These are phyloP conservation scores for Hippocampus barbouri DNA, from an alignment of 2,113 vertebrate genomes.

Conservation along the genomic window DNA sequence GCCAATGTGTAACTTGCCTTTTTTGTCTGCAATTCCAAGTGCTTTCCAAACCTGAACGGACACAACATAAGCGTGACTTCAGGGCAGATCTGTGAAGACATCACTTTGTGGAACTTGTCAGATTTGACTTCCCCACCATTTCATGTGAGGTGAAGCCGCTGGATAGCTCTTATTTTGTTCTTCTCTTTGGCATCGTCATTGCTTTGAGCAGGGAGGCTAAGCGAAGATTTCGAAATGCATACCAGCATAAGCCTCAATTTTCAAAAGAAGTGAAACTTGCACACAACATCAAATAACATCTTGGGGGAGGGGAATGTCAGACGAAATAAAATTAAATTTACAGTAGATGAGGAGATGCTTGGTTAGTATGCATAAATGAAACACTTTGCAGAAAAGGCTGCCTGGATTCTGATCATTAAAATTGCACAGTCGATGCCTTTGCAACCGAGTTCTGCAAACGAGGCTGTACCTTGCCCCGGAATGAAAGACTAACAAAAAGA, in stretches of 20 bases:
- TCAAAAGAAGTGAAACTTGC: slow-evolving; percentile 43
- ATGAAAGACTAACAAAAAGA: slow-evolving; percentile 40
- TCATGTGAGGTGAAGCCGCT: slow-evolving; percentile 36
- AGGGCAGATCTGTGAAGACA: slow-evolving; percentile 53
- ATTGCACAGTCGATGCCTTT: slow-evolving; percentile 39
- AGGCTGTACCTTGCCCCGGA: slow-evolving; percentile 20
- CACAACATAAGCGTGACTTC: slow-evolving; percentile 39
- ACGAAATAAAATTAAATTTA: slow-evolving; percentile 5
- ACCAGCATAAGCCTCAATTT: slow-evolving; percentile 18
- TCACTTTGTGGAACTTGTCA: slow-evolving; percentile 48
- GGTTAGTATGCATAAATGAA: slow-evolving; percentile 33
- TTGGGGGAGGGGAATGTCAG: slow-evolving; percentile 1
- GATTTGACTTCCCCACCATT: slow-evolving; percentile 35
- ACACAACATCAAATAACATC: slow-evolving; percentile 18
- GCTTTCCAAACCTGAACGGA: slow-evolving; percentile 40
- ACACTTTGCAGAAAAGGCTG: slow-evolving; percentile 21
- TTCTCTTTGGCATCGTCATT: slow-evolving; percentile 35
- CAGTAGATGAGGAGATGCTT: background rate
- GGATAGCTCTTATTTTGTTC: slow-evolving; percentile 30
- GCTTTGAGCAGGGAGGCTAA: slow-evolving; percentile 22
- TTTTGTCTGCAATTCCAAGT: slow-evolving; percentile 43
- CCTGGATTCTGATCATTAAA: slow-evolving; percentile 59
- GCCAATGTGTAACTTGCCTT: slow-evolving; percentile 57
- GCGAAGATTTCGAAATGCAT: slow-evolving; percentile 18
- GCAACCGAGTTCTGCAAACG: slow-evolving; percentile 57